Evolutionary conservation across 2,797 vertebrate genomes (phyloP), one percentile per base, ranked within the genome.

Genomic region (Myotis findleyi): DNA sequence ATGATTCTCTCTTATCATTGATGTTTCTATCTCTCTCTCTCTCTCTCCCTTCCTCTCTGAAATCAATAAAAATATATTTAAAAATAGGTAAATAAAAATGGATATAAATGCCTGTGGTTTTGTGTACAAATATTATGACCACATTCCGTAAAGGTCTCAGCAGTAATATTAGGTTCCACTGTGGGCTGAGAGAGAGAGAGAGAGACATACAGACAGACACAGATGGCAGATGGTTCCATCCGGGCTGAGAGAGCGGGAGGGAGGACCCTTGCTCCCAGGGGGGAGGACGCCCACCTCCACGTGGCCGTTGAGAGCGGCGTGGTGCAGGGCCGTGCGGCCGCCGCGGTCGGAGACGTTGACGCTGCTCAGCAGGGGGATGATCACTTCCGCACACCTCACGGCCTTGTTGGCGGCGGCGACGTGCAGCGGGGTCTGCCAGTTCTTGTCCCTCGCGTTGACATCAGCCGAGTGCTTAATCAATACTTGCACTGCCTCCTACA

Each of bases 401-500:
- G 99, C 99, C 83, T 99, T 99, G 84, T 99, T 99, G 51, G 99
- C 99, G 0, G 99, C 99, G 0, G 99, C 99, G 1, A 99, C 99
- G 0, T 99, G 99, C 86, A 99, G 98, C 0, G 99, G 99, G 0
- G 99, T 99, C 98, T 99, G 99, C 99, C 99, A 99, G 98, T 99
- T 99, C 98, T 99, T 99, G 98, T 99, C 99, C 25, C 99, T 99
- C 0, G 99, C 99, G 0, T 99, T 99, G 96, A 99, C 99, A 0
- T 99, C 99, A 0, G 99, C 99, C 0, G 99, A 99, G 97, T 99
- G 99, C 85, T 99, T 99, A 88, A 99, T 99, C 98, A 99, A 91
- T 76, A 99, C 99, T 25, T 99, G 99, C 38, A 99, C 99, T 0
- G 99, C 99, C 76, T 99, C 99, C 99, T 99, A 96, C 72, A 97